Evolutionary conservation across 2,113 vertebrate genomes (phyloP), one percentile per base, ranked within the genome.

Genomic region (Panthera leo): DNA sequence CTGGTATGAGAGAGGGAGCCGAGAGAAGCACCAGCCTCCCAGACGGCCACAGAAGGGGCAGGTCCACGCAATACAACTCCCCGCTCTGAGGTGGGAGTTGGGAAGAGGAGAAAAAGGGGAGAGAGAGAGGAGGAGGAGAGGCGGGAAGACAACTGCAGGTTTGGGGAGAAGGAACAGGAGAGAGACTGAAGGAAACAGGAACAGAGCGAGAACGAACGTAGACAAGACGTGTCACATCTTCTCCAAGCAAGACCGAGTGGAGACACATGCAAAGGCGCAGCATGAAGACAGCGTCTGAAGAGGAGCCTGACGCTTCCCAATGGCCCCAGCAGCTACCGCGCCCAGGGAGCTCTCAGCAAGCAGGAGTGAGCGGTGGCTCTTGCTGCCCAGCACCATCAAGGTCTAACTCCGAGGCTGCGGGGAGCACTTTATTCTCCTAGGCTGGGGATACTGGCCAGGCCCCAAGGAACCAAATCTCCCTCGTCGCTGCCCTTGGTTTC

Each of bases 221-320:
- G 99, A 99, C 99, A 98, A 99, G 99, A 99, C 97, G 99, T 99
- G 98, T 99, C 98, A 99, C 99, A 98, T 98, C 99, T 98, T 99
- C 99, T 99, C 98, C 98, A 99, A 99, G 99, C 99, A 98, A 99
- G 98, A 99, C 99, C 98, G 98, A 99, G 98, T 89, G 97, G 99
- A 98, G 98, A 99, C 98, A 99, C 99, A 99, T 99, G 99, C 99
- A 97, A 87, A 98, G 94, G 80, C 42, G 99, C 99, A 99, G 99
- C 99, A 99, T 99, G 99, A 99, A 99, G 99, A 99, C 99, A 99
- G 99, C 99, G 0, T 99, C 99, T 99, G 99, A 99, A 99, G 99
- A 99, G 99, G 99, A 99, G 99, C 98, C 98, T 97, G 71, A 19
- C 1, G 1, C 39, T 78, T 84, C 89, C 76, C 96, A 53, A 83